Evolutionary conservation across 2,797 vertebrate genomes (phyloP).

Genomic region (Borostomias antarcticus): DNA sequence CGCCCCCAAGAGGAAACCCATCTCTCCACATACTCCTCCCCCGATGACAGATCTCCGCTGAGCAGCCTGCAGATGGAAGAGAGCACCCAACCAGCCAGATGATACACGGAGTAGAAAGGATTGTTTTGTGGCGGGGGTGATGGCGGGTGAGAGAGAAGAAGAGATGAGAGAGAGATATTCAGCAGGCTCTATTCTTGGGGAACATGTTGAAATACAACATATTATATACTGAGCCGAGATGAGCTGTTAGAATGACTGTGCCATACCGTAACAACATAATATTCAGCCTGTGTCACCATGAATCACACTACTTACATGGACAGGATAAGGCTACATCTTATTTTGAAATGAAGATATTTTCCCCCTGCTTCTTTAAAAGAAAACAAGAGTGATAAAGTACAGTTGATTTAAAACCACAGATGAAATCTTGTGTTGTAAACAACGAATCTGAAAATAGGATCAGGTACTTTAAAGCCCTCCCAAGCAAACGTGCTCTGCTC

Average conservation of each 20-base stretch:
- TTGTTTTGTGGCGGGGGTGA: too few species aligned
- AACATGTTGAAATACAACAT: conserved; percentile 68
- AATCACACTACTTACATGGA: conserved; percentile 49
- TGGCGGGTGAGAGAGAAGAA: conserved; percentile 19
- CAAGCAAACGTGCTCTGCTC: not conserved
- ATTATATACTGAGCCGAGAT: conserved; percentile 64
- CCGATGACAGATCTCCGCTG: too few species aligned
- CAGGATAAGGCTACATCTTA: conserved; percentile 56
- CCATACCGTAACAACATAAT: conserved; percentile 70
- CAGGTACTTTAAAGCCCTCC: conserved; percentile 15
- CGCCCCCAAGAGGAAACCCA: too few species aligned
- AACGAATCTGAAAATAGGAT: conserved; percentile 29
- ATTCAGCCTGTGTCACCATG: conserved; percentile 63
- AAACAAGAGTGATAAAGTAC: conserved; percentile 37
- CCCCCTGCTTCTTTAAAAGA: conserved; percentile 56
- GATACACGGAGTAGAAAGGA: conserved; percentile 34
- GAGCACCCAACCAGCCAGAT: not conserved
- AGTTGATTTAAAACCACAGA: conserved; percentile 49
- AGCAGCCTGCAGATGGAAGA: not conserved
- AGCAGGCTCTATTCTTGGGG: conserved; percentile 51
- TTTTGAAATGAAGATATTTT: conserved; percentile 51
- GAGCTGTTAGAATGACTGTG: conserved; percentile 68
- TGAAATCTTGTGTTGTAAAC: conserved; percentile 38
- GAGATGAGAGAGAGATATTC: conserved; percentile 65
- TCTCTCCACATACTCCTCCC: too few species aligned